These are phyloP conservation scores for Moxostoma hubbsi DNA, from an alignment of 2,797 vertebrate genomes.

Conservation along the genomic window DNA sequence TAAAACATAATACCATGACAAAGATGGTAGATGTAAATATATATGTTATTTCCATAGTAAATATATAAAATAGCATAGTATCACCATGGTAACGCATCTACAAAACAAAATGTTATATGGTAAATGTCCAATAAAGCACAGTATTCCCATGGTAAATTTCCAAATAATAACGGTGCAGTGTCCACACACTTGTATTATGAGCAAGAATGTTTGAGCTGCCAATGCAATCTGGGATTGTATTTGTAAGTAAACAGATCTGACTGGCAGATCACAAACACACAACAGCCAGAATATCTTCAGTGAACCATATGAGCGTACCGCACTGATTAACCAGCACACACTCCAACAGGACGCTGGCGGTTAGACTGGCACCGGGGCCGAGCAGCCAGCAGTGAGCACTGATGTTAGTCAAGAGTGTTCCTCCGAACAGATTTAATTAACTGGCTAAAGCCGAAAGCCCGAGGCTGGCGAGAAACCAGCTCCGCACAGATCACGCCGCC, in stretches of 20 bases:
- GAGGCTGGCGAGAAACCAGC: neutral
- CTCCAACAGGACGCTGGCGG: neutral
- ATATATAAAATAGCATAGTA: no score
- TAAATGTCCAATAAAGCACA: slow-evolving; percentile 59
- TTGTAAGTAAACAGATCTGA: no score
- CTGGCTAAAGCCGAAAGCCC: slow-evolving; percentile 37
- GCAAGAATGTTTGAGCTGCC: no score
- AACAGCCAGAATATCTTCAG: neutral
- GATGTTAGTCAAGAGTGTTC: slow-evolving; percentile 23
- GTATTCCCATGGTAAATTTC: slow-evolving; percentile 64
- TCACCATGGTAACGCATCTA: no score
- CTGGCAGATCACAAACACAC: neutral
- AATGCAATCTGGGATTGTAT: neutral
- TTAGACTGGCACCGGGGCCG: neutral
- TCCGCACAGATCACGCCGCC: neutral
- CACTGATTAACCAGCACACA: neutral
- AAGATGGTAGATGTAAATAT: no score
- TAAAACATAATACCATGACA: no score
- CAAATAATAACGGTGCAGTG: neutral
- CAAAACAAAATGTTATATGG: no score
- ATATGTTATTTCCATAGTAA: no score
- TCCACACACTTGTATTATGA: neutral
- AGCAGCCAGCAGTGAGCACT: neutral
- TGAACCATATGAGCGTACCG: slow-evolving; percentile 2
- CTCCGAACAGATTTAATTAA: slow-evolving; percentile 49